phyloP scores from a whole-genome alignment of 1,140 invertebrate genomes.

The Metaphire vulgaris region DNA sequence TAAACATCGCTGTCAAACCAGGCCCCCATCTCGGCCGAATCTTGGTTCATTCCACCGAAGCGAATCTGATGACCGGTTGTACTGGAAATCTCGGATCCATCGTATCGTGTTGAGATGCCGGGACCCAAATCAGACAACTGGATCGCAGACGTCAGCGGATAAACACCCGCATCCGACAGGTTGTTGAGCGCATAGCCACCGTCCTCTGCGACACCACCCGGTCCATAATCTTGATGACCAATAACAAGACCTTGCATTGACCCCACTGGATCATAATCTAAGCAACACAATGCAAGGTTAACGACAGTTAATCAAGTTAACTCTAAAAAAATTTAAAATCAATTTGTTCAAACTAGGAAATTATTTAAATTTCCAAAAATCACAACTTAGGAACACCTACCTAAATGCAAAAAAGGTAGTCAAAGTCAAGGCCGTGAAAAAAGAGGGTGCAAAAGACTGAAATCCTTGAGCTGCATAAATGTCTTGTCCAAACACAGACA shows the following conservation, averaged over 20 bases:
- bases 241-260: not conserved
- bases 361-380: no score
- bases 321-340: no score
- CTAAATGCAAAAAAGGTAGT: no score
- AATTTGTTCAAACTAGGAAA: no score
- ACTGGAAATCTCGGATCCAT: not conserved
- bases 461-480: no score
- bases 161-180: no score
- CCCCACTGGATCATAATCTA: not conserved
- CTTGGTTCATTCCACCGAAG: not conserved
- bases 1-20: not conserved
- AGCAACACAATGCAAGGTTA: no score
- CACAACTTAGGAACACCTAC: no score
- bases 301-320: no score
- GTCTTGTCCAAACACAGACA: no score
- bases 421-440: no score
- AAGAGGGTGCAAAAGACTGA: no score
- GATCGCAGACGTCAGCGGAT: not conserved
- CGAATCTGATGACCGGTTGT: not conserved
- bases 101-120: not conserved
- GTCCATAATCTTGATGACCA: not conserved
- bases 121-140: not conserved
- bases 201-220: not conserved
- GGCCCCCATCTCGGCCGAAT: not conserved
- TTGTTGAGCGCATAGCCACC: not conserved